Evolutionary conservation across 2,888 invertebrate species (phyloP).

Genomic region (Tetanocera ferruginea): DNA sequence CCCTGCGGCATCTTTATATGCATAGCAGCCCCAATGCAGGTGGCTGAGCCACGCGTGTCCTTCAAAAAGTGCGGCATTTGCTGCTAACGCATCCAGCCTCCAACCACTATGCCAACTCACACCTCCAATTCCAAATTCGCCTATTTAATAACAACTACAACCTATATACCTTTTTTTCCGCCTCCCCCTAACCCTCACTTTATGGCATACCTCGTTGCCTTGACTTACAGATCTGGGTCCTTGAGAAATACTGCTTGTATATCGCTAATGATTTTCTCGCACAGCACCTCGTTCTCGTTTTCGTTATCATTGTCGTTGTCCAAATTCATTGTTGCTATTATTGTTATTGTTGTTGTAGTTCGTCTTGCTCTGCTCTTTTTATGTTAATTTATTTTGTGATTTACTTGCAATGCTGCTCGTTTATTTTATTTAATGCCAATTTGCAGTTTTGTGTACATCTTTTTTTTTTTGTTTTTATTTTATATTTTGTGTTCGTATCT

Average conservation of each 20-base stretch:
- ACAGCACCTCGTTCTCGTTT: conserved; percentile 78
- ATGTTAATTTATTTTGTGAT: conserved; percentile 8
- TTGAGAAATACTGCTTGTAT: conserved; percentile 81
- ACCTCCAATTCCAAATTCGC: not conserved
- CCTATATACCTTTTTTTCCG: not conserved
- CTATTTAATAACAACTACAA: not conserved
- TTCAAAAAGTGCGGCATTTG: not conserved
- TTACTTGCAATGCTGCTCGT: not conserved
- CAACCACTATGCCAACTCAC: not conserved
- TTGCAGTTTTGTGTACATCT: not conserved
- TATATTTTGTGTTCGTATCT: not conserved
- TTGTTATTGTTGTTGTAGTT: conserved; percentile 2
- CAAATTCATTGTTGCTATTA: conserved; percentile 38
- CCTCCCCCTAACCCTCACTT: not conserved
- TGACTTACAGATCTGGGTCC: conserved; percentile 83
- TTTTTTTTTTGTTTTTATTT: not conserved
- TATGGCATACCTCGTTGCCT: not conserved
- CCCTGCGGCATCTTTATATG: not conserved
- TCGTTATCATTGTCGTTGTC: conserved; percentile 59
- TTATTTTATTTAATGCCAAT: conserved; percentile 8
- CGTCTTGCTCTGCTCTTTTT: not conserved
- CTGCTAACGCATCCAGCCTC: not conserved
- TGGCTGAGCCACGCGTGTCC: not conserved
- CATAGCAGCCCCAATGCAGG: not conserved
- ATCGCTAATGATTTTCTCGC: conserved; percentile 85